Base-by-base conservation (phyloP, 2,888 invertebrate genomes). In the Crepidodera aurea region DNA sequence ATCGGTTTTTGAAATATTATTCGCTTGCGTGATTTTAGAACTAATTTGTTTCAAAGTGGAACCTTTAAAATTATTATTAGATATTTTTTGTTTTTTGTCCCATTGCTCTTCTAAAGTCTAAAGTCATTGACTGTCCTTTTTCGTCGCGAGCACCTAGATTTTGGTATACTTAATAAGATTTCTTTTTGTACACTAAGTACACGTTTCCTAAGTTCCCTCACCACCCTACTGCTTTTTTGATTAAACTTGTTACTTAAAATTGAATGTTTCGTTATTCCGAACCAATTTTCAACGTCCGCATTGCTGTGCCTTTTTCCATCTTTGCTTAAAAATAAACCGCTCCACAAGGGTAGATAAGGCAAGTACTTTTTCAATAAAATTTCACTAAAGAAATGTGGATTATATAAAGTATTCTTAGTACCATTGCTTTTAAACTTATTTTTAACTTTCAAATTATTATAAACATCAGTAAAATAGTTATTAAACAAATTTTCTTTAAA, bases 261-360 rank as follows among this genome's bases (percentile, higher is more conserved):
- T 8, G 1, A 12, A 29, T 42, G n/a, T 19, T 54, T 54, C 12
- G 40, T 19, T 19, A 39, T 25, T 10, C 12, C 27, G 27, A 39
- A 54, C 40, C 54, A 39, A 22, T 54, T 40, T 7, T 40, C 16
- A 2, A 40, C 27, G 22, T 22, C 40, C 7, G 54, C 54, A 15
- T 54, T 54, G 25, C 54, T 54, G 1, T 40, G 22, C 40, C 54
- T 40, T n/a, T n/a, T n/a, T n/a, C n/a, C n/a, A 15, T 54, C 40
- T 13, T 25, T 6, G 15, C 12, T 51, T 10, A 51, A 25, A 4
- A 22, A 6, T 5, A 54, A 40, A 3, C 19, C 54, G 1, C 22
- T 40, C 54, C 40, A 54, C 16, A 54, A 15, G 8, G 42, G 54
- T 25, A 54, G 25, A 15, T 54, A 54, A 13, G 54, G 19, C 5